Evolutionary conservation across 2,797 vertebrate species (phyloP).

Genomic region (Micrastur ruficollis): DNA sequence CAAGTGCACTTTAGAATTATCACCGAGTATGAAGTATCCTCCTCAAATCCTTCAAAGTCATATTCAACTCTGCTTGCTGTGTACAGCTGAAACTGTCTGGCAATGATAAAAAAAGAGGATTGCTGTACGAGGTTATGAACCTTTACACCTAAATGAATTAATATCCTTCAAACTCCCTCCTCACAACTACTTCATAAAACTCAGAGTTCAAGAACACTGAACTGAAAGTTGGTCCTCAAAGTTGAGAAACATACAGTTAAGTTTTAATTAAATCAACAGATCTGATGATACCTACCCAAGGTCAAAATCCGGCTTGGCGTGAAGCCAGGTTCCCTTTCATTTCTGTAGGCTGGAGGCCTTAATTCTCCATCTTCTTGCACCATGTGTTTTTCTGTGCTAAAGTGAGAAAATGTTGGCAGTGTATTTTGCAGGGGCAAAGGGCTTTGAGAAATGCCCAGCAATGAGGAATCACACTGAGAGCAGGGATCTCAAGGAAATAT

Average conservation of each 20-base stretch:
- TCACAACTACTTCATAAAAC: background rate
- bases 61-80: background rate
- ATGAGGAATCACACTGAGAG: background rate
- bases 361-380: background rate
- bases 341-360: background rate
- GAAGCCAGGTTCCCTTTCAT: background rate
- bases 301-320: background rate
- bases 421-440: background rate
- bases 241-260: background rate
- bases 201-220: background rate
- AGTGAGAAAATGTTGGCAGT: background rate
- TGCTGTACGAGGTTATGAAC: background rate
- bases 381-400: background rate
- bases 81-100: background rate
- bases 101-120: background rate
- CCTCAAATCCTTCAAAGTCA: background rate
- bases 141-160: background rate
- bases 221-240: background rate
- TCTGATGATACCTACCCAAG: background rate
- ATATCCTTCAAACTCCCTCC: background rate
- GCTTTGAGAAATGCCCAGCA: background rate
- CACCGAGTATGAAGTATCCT: background rate
- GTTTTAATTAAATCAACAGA: conserved; percentile 15
- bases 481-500: background rate
- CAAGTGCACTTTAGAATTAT: background rate